Conservation (phyloP, 2,797 vertebrate species). For the Meriones psammophilus region DNA sequence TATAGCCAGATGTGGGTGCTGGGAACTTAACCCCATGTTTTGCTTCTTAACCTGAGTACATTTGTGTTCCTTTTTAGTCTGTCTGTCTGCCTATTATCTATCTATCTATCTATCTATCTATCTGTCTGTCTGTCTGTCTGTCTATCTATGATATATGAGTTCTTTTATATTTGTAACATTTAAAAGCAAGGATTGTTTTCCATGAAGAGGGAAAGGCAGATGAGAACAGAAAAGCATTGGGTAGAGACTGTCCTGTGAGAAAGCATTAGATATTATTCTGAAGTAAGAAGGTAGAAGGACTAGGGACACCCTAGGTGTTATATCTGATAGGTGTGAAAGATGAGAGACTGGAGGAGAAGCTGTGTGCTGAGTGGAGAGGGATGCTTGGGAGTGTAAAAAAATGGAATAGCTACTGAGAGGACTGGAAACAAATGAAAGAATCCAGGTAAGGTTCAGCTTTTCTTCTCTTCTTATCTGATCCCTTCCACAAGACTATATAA, state of each 20-base stretch:
- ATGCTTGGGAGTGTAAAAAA: neutral
- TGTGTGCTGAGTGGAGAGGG: too few relatives aligned
- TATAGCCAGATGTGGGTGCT: neutral
- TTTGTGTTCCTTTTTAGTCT: neutral
- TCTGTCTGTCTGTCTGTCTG: neutral
- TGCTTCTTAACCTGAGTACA: conserved; percentile 36
- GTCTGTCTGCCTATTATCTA: neutral
- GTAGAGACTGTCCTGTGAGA: neutral
- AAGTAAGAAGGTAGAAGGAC: neutral
- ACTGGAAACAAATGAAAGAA: conserved; percentile 46
- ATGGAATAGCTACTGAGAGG: neutral
- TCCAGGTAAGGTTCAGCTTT: neutral
- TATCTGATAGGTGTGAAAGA: neutral
- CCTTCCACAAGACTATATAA: neutral
- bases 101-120: too few relatives aligned
- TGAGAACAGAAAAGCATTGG: conserved; percentile 22
- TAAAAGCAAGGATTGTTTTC: conserved; percentile 58
- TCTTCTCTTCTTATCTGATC: conserved; percentile 19
- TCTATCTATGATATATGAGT: neutral
- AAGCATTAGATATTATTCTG: conserved; percentile 8
- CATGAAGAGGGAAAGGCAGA: conserved; percentile 30
- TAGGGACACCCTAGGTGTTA: neutral
- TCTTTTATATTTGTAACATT: conserved; percentile 54
- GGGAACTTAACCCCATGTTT: neutral
- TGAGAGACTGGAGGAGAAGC: neutral